phyloP scores from a whole-genome alignment of 2,113 vertebrate species.

The Lasiurus cinereus region DNA sequence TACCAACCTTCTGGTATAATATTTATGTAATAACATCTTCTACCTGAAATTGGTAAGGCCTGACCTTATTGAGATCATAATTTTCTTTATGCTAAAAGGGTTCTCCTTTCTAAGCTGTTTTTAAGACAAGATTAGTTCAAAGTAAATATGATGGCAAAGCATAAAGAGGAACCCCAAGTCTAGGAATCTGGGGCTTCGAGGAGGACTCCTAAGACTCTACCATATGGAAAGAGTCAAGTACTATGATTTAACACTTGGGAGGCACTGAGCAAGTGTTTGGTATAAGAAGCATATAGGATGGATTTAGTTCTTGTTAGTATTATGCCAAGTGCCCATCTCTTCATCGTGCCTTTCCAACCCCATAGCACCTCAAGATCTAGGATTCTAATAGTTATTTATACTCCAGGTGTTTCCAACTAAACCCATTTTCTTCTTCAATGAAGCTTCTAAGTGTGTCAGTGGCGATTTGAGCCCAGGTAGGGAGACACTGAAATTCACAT shows the following conservation, averaged over 20 bases:
- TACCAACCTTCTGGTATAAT: background rate
- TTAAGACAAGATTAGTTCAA: background rate
- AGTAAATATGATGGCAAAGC: background rate
- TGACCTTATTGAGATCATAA: background rate
- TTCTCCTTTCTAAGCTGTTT: slow-evolving; percentile 1
- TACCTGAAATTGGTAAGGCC: background rate
- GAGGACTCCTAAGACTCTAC: background rate
- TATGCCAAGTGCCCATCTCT: background rate
- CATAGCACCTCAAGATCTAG: background rate
- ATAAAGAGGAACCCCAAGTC: background rate
- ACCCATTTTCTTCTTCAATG: background rate
- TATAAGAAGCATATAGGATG: background rate
- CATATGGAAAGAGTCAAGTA: background rate
- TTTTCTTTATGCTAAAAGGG: background rate
- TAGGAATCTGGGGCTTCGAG: background rate
- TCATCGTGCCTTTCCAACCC: background rate
- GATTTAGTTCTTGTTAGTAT: background rate
- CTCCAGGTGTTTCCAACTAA: background rate
- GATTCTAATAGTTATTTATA: background rate
- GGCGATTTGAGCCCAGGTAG: background rate
- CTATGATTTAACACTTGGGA: background rate
- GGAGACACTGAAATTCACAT: background rate
- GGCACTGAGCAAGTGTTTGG: background rate
- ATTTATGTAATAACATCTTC: background rate
- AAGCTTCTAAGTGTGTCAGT: background rate